A percentile compares a stretch with the other conserved stretches of the same genome.
phyloP scores from a whole-genome alignment of 2,113 vertebrate genomes.

The Columbina picui region DNA sequence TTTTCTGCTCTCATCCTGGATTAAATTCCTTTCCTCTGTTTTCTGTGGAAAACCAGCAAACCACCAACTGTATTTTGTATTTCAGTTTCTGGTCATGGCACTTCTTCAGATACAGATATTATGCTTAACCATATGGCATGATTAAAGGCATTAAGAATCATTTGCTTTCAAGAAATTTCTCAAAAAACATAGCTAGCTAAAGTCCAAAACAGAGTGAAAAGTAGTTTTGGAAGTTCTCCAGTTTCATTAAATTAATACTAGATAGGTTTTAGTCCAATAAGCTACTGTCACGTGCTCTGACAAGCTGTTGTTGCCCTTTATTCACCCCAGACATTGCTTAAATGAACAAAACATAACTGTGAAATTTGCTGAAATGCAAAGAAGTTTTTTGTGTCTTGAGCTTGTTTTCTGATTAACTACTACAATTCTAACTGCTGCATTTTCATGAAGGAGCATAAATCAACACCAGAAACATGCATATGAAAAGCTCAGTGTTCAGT shows the following conservation, averaged over 20 bases:
- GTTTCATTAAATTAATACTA: slow-evolving; percentile 21
- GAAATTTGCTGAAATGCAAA: background rate
- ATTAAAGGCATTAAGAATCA: background rate
- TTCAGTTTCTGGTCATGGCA: background rate
- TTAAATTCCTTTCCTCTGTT: slow-evolving; percentile 9
- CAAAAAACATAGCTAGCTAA: background rate
- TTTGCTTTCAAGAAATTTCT: background rate
- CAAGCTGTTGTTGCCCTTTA: slow-evolving; percentile 17
- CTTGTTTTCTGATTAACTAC: background rate
- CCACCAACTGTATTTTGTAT: background rate
- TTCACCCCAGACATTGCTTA: background rate
- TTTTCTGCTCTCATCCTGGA: background rate
- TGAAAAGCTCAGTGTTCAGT: background rate
- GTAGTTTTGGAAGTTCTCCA: slow-evolving; percentile 27
- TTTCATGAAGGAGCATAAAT: background rate
- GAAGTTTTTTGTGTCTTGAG: background rate
- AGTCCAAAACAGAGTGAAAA: background rate
- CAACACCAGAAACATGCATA: background rate
- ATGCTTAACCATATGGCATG: background rate
- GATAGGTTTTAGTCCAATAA: background rate
- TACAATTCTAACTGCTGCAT: background rate
- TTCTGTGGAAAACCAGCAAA: background rate
- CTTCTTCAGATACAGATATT: background rate
- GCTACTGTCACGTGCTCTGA: background rate
- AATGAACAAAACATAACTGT: background rate